Percentiles rank a stretch among this genome's conserved stretches.
Evolutionary conservation across 1,140 invertebrate species (phyloP).

Genomic region (Cylas formicarius): DNA sequence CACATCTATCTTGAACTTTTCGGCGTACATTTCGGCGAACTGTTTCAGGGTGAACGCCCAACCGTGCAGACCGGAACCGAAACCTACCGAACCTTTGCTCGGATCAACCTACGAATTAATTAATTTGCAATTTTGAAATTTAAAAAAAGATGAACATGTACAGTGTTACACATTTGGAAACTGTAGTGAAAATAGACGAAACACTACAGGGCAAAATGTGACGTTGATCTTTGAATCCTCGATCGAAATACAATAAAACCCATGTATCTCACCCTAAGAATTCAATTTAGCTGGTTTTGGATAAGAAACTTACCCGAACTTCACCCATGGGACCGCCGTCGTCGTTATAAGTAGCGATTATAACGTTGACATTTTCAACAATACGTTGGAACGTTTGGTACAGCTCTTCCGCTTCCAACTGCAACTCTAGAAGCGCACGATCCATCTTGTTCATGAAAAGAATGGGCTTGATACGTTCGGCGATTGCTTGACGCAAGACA

Average conservation of each 20-base stretch:
- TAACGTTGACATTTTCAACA: constrained; percentile 99
- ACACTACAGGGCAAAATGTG: constrained; percentile 33
- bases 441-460: constrained; percentile 99
- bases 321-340: constrained; percentile 98
- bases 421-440: constrained; percentile 89
- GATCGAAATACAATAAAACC: constrained; percentile 14
- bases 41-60: constrained; percentile 99
- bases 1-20: constrained; percentile 97
- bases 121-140: background rate
- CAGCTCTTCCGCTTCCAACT: constrained; percentile 91
- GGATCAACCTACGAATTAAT: constrained; percentile 67
- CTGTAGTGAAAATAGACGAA: constrained; percentile 24
- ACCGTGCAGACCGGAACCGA: constrained; percentile 97
- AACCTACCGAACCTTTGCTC: constrained; percentile 96
- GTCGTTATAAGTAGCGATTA: constrained; percentile 98
- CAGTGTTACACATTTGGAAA: constrained; percentile 32
- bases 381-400: constrained; percentile 99
- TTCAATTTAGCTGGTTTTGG: no score
- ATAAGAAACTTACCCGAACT: constrained; percentile 63
- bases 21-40: constrained; percentile 98
- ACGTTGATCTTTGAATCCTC: constrained; percentile 27
- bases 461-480: constrained; percentile 97
- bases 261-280: no score
- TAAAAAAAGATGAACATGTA: background rate
- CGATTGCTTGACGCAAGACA: constrained; percentile 96